These are phyloP conservation scores for Oligia fasciuncula DNA, from an alignment of 2,888 invertebrate species.

Conservation along the genomic window DNA sequence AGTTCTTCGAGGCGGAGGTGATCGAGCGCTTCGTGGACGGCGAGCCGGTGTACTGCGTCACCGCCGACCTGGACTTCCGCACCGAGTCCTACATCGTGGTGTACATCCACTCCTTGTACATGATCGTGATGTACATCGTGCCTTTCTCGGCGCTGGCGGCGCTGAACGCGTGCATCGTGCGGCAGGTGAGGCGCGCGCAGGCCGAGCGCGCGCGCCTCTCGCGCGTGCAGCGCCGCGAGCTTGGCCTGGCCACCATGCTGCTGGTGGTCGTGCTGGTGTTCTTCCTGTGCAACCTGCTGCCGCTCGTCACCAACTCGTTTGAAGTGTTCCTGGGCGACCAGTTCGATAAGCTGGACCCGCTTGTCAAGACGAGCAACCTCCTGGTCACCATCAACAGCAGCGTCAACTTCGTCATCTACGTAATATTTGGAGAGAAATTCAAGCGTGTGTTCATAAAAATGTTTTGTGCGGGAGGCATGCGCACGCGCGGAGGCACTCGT, in stretches of 20 bases:
- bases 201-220: conserved; percentile 97
- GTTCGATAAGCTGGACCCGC: conserved; percentile 89
- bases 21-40: conserved; percentile 84
- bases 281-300: conserved; percentile 97
- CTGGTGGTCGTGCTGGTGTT: conserved; percentile 98
- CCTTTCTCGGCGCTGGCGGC: conserved; percentile 97
- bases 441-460: conserved; percentile 95
- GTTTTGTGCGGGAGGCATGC: conserved; percentile 92
- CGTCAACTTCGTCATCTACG: conserved; percentile 99
- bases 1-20: conserved; percentile 93
- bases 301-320: conserved; percentile 95
- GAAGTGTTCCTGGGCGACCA: conserved; percentile 92
- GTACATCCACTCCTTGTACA: conserved; percentile 98
- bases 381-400: conserved; percentile 99
- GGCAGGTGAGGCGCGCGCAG: conserved; percentile 96
- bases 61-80: conserved; percentile 92
- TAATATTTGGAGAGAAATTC: conserved; percentile 99
- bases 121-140: conserved; percentile 97
- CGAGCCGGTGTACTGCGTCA: conserved; percentile 92
- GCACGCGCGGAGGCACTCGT: conserved; percentile 87
- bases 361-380: conserved; percentile 96
- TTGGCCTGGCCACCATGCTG: conserved; percentile 98
- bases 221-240: conserved; percentile 97
- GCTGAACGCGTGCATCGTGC: conserved; percentile 97
- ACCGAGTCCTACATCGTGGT: conserved; percentile 94